Base-by-base conservation (phyloP, 2,113 vertebrate genomes). In the Platysternon megacephalum region DNA sequence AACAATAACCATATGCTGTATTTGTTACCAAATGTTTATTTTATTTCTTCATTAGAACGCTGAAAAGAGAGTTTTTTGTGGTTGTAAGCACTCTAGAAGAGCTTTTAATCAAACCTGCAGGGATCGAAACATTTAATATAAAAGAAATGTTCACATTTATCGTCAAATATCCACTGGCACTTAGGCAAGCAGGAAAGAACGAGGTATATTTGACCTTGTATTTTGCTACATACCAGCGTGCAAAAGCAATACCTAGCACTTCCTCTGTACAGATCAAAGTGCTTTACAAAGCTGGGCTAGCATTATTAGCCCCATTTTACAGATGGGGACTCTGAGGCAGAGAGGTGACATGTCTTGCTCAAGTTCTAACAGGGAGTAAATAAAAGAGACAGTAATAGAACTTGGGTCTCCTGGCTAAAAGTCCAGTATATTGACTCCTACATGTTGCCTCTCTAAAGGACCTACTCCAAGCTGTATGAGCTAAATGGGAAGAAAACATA, bases 1-100 rank as follows among this genome's bases (percentile, higher is more conserved):
- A 98, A 98, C 97, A 97, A 97, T 94, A 98, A 98, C 98, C 98
- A 98, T 94, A 97, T 98, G 98, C 90, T 88, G 90, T 81, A 4
- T 89, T 96, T 82, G 95, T 92, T 93, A 97, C 96, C 88, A 85
- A 98, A 97, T 95, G 95, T 90, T 95, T 95, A 84, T 93, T 97
- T 97, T 97, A 90, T 96, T 98, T 93, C 96, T 96, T 95, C 91
- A 95, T 95, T 95, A 96, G 96, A 88, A 39, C 39, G 58, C 4
- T 1, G 85, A 88, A 93, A 88, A 88, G 88, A 52, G 80, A 39
- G 22, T 48, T 49, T 26, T 6, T 91, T 1, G 2, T 89, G 79
- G 76, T 58, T 92, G 24, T 68, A 4, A 97, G 93, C 1, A 1
- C 79, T 94, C 0, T 35, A 88, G 88, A 91, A 93, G 87, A 84